A percentile compares a stretch with the other conserved stretches of the same genome.
Evolutionary conservation across 2,888 invertebrate species (phyloP).

Genomic region (Diloba caeruleocephala): DNA sequence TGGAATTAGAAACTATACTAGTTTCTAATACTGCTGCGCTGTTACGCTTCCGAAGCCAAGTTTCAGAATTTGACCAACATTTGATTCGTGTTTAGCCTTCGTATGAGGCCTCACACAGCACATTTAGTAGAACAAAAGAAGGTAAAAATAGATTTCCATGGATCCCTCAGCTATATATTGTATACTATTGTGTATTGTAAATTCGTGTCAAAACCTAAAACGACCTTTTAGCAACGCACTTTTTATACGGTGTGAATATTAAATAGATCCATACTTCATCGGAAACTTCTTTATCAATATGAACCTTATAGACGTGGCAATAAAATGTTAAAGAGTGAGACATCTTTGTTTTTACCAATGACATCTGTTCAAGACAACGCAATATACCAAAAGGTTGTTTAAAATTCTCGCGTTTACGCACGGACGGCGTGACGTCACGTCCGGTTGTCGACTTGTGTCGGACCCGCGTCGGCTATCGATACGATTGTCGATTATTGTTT

Average conservation of each 20-base stretch:
- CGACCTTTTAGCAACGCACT: slow-evolving; percentile 79
- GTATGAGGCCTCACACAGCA: slow-evolving; percentile 25
- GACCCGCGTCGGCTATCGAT: slow-evolving; percentile 63
- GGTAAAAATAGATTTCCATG: slow-evolving; percentile 63
- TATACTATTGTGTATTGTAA: slow-evolving; percentile 66
- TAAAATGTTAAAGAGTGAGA: slow-evolving; percentile 65
- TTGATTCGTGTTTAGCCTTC: slow-evolving; percentile 28
- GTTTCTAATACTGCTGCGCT: background rate
- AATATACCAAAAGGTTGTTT: slow-evolving; percentile 85
- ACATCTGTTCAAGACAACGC: slow-evolving; percentile 80
- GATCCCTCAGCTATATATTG: slow-evolving; percentile 45
- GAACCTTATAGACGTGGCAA: slow-evolving; percentile 64
- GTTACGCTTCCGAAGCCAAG: slow-evolving; percentile 2
- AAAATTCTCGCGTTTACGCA: slow-evolving; percentile 86
- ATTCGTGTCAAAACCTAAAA: slow-evolving; percentile 77
- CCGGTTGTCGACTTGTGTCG: slow-evolving; percentile 74
- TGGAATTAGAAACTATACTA: too few relatives aligned
- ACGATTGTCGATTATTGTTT: slow-evolving; percentile 74
- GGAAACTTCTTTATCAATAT: slow-evolving; percentile 52
- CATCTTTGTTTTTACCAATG: slow-evolving; percentile 73
- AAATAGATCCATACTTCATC: slow-evolving; percentile 64
- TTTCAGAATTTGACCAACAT: slow-evolving; percentile 31
- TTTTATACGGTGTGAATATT: slow-evolving; percentile 81
- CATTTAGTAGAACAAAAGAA: slow-evolving; percentile 55
- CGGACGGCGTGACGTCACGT: slow-evolving; percentile 82